Base-by-base conservation (phyloP, 2,113 vertebrate genomes). In the Zosterops hypoxanthus region DNA sequence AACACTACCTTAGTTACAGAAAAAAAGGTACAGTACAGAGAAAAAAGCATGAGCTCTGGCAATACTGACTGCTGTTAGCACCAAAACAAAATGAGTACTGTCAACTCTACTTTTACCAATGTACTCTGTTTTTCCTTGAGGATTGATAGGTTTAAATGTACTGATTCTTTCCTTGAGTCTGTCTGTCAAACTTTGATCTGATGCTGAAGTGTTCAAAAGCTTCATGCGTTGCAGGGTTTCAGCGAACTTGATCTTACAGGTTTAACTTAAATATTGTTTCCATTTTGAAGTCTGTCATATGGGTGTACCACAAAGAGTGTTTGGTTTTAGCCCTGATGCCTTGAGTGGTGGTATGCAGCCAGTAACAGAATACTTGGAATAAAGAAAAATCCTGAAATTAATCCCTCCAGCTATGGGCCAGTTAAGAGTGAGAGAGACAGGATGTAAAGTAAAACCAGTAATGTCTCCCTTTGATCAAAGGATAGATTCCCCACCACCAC, bases 391-490 rank as follows among this genome's bases (percentile, higher is more conserved):
- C 72, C 93, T 98, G 98, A 98, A 98, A 98, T 97, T 78, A 96
- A 98, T 98, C 98, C 97, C 94, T 94, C 52, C 56, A 96, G 97
- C 97, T 95, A 97, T 97, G 90, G 95, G 95, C 94, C 95, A 92
- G 94, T 91, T 94, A 92, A 96, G 95, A 97, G 92, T 21, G 9
- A 81, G 92, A 91, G 95, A 98, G 97, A 97, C 97, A 97, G 96
- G 95, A 98, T 97, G 98, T 98, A 97, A 97, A 98, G 94, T 96
- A 98, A 98, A 98, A 97, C 97, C 97, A 96, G 97, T 94, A 89
- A 89, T 93, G 97, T 98, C 94, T 97, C 90, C 88, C 90, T 97
- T 96, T 98, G 98, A 98, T 98, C 98, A 98, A 97, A 98, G 98
- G 88, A 59, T 5, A 96, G 95, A 96, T 95, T 96, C 96, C 95